Base-by-base conservation (phyloP, 2,797 vertebrate species). In the Lates japonicus region DNA sequence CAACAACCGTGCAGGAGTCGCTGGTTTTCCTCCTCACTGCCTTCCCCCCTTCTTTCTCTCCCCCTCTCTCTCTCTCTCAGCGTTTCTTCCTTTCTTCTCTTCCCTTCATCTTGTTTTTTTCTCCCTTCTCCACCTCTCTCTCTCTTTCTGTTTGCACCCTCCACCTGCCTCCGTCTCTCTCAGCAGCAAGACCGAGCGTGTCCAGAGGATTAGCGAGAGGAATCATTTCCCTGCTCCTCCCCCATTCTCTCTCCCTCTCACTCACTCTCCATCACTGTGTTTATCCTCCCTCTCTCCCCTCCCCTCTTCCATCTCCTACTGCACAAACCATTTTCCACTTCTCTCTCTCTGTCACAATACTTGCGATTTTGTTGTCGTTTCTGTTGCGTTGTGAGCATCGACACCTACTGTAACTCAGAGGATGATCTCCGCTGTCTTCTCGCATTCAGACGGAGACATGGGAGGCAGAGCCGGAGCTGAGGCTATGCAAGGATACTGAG, bases 181-280 rank as follows among this genome's bases (percentile, higher is more conserved):
- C 81, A 89, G 89, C 92, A 92, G 92, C 86, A 92, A 91, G 92
- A 89, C 88, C 87, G 64, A 91, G 91, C 88, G 91, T 90, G 93
- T 94, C 92, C 86, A 89, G 92, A 94, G 94, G 94, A 95, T 96
- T 96, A 96, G 82, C 78, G 90, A 70, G 88, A 86, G 92, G 90
- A 95, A 94, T 95, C 93, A 94, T 92, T 87, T 87, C 90, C 79
- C 87, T 70, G 87, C 93, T 93, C 93, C 92, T 92, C 91, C 92
- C 88, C 90, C 90, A 29, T 75, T 80, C 80, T 62, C 70, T 33
- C 83, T 90, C 87, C 60, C 86, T 83, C 86, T 84, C 79, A 41
- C 87, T 90, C 86, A 65, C 89, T 89, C 88, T 88, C 87, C 86
- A 92, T 92, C 90, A 81, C 87, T 80, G 79, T 88, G 84, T 92